These are phyloP conservation scores for Eriocheir sinensis DNA, from an alignment of 1,140 invertebrate species.

Conservation along the genomic window DNA sequence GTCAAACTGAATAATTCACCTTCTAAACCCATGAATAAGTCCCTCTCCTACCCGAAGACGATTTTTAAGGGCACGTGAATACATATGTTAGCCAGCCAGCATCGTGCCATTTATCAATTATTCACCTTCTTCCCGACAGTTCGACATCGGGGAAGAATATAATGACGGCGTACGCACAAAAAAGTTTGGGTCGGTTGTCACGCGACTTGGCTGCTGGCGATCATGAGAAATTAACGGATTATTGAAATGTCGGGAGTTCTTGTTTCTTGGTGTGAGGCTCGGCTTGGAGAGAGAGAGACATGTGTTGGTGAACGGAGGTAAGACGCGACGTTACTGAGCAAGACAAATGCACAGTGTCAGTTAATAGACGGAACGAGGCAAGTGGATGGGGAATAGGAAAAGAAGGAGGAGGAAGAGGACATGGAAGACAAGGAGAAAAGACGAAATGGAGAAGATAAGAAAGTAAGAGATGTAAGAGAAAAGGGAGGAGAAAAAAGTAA, in stretches of 20 bases:
- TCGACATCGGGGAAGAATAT: neutral
- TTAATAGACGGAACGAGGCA: too few relatives aligned
- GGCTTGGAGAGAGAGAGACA: too few relatives aligned
- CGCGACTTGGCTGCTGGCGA: neutral
- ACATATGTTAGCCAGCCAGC: constrained; percentile 24
- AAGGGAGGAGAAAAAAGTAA: too few relatives aligned
- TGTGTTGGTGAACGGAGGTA: neutral
- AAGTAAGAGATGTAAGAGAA: too few relatives aligned
- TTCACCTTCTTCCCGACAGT: neutral
- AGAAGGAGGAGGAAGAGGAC: too few relatives aligned
- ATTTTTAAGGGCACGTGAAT: neutral
- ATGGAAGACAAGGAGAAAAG: too few relatives aligned
- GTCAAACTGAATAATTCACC: constrained; percentile 6
- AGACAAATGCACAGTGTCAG: too few relatives aligned
- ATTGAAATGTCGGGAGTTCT: neutral
- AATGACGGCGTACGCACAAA: neutral
- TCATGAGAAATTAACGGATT: neutral
- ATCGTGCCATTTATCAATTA: neutral
- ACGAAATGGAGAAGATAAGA: too few relatives aligned
- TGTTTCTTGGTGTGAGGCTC: too few relatives aligned
- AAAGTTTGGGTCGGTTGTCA: constrained; percentile 13
- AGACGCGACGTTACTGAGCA: neutral
- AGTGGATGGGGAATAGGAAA: too few relatives aligned
- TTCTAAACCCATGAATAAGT: neutral
- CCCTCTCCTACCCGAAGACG: neutral